A percentile compares a stretch with the other conserved stretches of the same genome.
Evolutionary conservation across 2,113 vertebrate species (phyloP).

Genomic region (Hystrix cristata): DNA sequence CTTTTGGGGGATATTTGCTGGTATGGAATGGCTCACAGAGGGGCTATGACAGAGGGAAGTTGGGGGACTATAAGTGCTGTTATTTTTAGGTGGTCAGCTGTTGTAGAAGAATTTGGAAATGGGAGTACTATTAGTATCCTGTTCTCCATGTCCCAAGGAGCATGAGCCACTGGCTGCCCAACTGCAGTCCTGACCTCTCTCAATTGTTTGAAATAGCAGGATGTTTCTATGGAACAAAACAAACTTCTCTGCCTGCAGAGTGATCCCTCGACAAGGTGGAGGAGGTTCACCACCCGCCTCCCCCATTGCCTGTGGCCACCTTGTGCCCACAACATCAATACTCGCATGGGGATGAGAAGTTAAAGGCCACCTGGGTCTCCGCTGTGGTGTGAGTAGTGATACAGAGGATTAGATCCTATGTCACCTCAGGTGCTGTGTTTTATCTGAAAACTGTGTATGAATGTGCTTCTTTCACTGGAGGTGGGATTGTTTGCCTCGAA

Average conservation of each 20-base stretch:
- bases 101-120: neutral
- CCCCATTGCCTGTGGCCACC: neutral
- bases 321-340: neutral
- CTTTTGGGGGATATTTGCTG: neutral
- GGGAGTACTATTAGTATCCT: neutral
- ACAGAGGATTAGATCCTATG: neutral
- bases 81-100: neutral
- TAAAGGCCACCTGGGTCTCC: neutral
- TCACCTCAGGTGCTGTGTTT: neutral
- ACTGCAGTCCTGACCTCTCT: neutral
- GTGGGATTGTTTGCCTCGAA: neutral
- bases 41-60: neutral
- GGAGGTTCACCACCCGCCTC: too few species aligned
- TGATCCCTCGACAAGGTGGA: neutral
- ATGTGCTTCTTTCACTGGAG: accelerated
- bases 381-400: neutral
- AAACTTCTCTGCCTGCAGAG: neutral
- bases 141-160: neutral
- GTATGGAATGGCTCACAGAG: neutral
- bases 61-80: neutral
- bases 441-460: neutral
- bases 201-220: neutral
- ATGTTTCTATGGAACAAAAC: neutral
- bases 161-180: neutral
- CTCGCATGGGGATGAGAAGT: neutral